phyloP scores from a whole-genome alignment of 1,140 invertebrate genomes.

The Drosophila dunni region DNA sequence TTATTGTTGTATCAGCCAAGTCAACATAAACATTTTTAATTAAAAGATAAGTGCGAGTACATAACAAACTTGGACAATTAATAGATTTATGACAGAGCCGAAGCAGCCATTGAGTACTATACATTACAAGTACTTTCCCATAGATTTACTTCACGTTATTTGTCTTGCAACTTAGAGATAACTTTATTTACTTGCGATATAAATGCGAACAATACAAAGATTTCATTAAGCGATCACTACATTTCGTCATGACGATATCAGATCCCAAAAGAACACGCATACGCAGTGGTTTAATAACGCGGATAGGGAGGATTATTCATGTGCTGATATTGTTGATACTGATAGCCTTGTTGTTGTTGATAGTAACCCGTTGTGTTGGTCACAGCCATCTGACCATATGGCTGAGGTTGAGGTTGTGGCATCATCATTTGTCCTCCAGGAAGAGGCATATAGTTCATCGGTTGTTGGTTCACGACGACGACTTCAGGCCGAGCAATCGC shows the following conservation, averaged over 20 bases:
- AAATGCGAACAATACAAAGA: constrained; percentile 8
- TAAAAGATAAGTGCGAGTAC: too few species aligned
- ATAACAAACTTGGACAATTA: too few species aligned
- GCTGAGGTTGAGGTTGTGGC: constrained; percentile 54
- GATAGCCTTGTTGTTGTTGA: constrained; percentile 65
- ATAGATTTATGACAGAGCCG: too few species aligned
- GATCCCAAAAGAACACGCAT: not conserved
- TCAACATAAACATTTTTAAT: too few species aligned
- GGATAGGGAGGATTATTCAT: constrained; percentile 62
- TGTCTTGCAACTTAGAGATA: constrained; percentile 10
- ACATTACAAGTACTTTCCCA: not conserved
- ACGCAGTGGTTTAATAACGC: constrained; percentile 43
- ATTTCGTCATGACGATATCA: not conserved
- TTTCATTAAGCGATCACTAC: constrained; percentile 4
- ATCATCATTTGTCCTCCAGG: constrained; percentile 49
- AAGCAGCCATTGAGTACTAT: not conserved
- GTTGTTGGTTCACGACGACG: constrained; percentile 63
- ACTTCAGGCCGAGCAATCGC: constrained; percentile 68
- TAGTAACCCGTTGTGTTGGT: constrained; percentile 54
- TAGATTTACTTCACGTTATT: not conserved
- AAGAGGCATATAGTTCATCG: constrained; percentile 50
- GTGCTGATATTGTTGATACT: constrained; percentile 62
- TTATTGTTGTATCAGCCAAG: not conserved
- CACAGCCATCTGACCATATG: constrained; percentile 47
- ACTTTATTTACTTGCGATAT: constrained; percentile 13